phyloP scores from a whole-genome alignment of 2,797 vertebrate genomes.

The Triplophysa yarkandensis region DNA sequence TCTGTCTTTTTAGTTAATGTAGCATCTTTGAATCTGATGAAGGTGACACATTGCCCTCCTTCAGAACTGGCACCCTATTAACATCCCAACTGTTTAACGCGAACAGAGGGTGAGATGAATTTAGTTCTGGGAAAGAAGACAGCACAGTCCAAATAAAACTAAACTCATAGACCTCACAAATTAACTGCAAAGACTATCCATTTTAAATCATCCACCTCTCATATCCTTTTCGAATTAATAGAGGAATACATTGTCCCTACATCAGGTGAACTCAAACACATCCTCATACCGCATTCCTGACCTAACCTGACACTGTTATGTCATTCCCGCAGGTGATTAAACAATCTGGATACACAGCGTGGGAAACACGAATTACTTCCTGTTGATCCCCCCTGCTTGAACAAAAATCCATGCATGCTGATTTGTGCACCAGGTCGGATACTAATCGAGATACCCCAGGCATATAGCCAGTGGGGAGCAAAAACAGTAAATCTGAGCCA shows the following conservation, averaged over 20 bases:
- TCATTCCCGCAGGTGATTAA: slow-evolving; percentile 20
- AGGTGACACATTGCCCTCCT: slow-evolving; percentile 48
- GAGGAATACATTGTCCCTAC: no score
- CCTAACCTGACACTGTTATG: slow-evolving; percentile 1
- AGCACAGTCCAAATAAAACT: background rate
- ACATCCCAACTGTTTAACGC: slow-evolving; percentile 46
- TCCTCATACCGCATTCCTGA: background rate
- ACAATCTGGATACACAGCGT: slow-evolving; percentile 2
- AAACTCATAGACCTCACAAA: background rate
- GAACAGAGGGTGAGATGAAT: slow-evolving; percentile 5
- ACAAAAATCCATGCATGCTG: slow-evolving; percentile 33
- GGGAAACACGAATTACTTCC: slow-evolving; percentile 13
- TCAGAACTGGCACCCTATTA: slow-evolving; percentile 49
- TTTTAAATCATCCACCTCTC: background rate
- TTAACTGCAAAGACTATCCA: background rate
- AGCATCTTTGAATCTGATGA: slow-evolving; percentile 24
- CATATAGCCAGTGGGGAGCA: background rate
- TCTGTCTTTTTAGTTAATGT: background rate
- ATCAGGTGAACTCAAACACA: background rate
- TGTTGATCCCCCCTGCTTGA: slow-evolving; percentile 15
- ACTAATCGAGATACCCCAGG: slow-evolving; percentile 13
- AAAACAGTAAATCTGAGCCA: slow-evolving; percentile 24
- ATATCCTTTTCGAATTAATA: no score
- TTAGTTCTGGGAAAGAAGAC: slow-evolving; percentile 14
- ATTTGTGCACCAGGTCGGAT: slow-evolving; percentile 24